These are phyloP conservation scores for Zelleria hepariella DNA, from an alignment of 2,888 invertebrate species.

Conservation along the genomic window DNA sequence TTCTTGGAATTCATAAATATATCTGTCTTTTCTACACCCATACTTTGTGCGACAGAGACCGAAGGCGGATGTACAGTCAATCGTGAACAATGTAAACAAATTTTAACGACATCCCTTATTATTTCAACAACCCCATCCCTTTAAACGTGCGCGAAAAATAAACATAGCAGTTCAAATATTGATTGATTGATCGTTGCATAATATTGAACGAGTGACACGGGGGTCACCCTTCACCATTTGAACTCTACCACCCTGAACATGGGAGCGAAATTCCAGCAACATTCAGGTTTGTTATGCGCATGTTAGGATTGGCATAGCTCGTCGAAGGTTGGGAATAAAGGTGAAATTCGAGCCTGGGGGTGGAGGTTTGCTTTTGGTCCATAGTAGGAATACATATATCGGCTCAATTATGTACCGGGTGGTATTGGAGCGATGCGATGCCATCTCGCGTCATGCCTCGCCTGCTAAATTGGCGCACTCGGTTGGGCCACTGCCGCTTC, in stretches of 20 bases:
- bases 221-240: neutral
- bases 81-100: no score
- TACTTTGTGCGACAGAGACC: no score
- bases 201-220: slow-evolving; percentile 1
- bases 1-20: no score
- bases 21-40: no score
- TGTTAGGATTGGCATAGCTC: neutral
- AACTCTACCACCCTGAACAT: neutral
- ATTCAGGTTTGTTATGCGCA: neutral
- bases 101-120: neutral
- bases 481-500: neutral
- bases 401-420: neutral
- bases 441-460: neutral
- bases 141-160: slow-evolving; percentile 13
- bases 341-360: neutral
- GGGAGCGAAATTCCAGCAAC: neutral
- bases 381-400: neutral
- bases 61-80: no score
- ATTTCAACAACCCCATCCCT: neutral
- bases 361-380: neutral
- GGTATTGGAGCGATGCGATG: neutral
- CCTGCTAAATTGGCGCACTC: neutral
- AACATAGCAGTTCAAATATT: neutral
- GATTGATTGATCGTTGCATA: slow-evolving; percentile 3
- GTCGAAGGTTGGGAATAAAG: neutral